phyloP scores from a whole-genome alignment of 1,140 invertebrate genomes.

The Acyrthosiphon pisum region DNA sequence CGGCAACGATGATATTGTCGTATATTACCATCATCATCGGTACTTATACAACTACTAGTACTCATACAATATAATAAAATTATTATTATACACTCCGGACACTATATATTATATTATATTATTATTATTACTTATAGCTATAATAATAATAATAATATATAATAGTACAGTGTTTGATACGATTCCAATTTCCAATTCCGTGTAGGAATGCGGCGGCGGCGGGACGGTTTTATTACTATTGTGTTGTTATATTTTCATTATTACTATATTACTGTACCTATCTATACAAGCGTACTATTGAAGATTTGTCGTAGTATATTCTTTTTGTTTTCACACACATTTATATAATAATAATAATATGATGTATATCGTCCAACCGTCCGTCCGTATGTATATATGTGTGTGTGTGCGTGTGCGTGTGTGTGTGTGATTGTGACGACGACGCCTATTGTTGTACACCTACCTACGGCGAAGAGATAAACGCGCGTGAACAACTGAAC shows the following conservation, averaged over 20 bases:
- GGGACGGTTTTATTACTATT: slow-evolving; percentile 29
- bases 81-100: neutral
- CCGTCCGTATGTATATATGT: neutral
- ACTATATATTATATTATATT: slow-evolving; percentile 7
- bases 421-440: slow-evolving; percentile 37
- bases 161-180: slow-evolving; percentile 18
- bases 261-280: neutral
- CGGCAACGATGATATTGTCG: neutral
- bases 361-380: slow-evolving; percentile 4
- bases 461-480: slow-evolving; percentile 33
- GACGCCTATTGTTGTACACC: slow-evolving; percentile 47
- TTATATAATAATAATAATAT: slow-evolving; percentile 10
- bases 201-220: slow-evolving; percentile 47
- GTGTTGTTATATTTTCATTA: neutral
- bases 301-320: slow-evolving; percentile 45
- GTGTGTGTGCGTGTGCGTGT: neutral
- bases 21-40: slow-evolving; percentile 1
- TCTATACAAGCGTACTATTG: neutral
- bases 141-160: neutral
- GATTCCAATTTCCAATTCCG: slow-evolving; percentile 54
- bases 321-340: slow-evolving; percentile 49
- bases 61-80: neutral
- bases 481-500: slow-evolving; percentile 42
- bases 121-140: neutral
- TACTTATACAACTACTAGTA: neutral